A percentile compares a stretch with the other conserved stretches of the same genome.
Evolutionary conservation across 2,113 vertebrate species (phyloP).

Genomic region (Corynorhinus townsendii): DNA sequence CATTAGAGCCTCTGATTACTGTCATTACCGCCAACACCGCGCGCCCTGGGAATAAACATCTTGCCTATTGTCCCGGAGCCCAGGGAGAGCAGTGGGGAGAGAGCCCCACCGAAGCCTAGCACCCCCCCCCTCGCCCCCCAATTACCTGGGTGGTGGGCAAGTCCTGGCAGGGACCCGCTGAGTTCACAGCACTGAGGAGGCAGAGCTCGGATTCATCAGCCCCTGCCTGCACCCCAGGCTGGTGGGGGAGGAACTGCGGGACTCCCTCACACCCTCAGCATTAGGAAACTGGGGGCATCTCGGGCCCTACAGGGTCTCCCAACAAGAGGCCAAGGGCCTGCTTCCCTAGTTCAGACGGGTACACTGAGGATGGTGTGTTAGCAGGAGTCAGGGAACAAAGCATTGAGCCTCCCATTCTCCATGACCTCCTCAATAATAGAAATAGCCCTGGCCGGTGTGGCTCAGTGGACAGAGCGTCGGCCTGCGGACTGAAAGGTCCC

Average conservation of each 20-base stretch:
- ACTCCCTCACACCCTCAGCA: fast-evolving
- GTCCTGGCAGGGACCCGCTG: too few species aligned
- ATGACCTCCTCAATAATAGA: fast-evolving
- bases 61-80: constrained; percentile 68
- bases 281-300: background rate
- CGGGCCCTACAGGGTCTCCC: background rate
- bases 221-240: background rate
- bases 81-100: background rate
- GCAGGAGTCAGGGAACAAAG: background rate
- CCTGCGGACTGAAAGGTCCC: too few species aligned
- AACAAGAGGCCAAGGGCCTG: background rate
- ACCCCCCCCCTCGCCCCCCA: background rate
- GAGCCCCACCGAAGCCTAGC: background rate
- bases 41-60: constrained; percentile 71
- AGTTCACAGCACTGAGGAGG: background rate
- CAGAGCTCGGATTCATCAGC: background rate
- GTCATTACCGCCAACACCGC: constrained; percentile 85
- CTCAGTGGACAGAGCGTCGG: too few species aligned
- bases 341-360: background rate
- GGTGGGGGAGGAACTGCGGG: background rate
- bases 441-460: too few species aligned
- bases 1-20: constrained; percentile 91
- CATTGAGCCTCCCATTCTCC: background rate
- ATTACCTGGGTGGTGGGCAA: background rate
- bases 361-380: background rate